Percentiles rank a stretch among this genome's conserved stretches.
phyloP scores from a whole-genome alignment of 2,797 vertebrate genomes.

The Chloroceryle inda region DNA sequence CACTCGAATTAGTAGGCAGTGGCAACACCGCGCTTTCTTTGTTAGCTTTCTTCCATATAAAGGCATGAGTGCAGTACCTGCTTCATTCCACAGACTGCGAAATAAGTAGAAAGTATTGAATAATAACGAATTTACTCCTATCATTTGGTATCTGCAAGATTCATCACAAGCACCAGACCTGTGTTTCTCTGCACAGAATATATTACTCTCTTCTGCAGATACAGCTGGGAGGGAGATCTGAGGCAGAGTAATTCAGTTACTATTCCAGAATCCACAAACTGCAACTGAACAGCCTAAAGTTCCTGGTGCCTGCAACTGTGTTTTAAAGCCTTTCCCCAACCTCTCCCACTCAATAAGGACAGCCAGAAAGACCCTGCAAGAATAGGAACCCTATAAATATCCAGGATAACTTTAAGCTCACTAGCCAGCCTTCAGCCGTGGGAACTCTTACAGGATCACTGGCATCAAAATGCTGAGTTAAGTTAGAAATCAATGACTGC shows the following conservation, averaged over 20 bases:
- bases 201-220: neutral
- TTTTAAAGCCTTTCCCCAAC: neutral
- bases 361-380: constrained; percentile 13
- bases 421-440: neutral
- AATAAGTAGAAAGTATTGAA: neutral
- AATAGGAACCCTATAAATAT: constrained; percentile 60
- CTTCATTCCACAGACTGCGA: neutral
- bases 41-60: neutral
- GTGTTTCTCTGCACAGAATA: neutral
- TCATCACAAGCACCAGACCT: neutral
- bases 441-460: neutral
- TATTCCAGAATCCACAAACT: neutral
- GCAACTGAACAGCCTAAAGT: neutral
- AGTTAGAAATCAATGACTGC: constrained; percentile 21
- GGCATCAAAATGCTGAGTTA: constrained; percentile 1
- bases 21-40: neutral
- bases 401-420: neutral
- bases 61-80: neutral
- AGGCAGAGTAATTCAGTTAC: neutral
- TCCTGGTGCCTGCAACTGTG: neutral
- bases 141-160: neutral
- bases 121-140: neutral
- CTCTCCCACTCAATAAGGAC: neutral
- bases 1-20: neutral
- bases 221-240: neutral